Evolutionary conservation across 2,888 invertebrate genomes (phyloP), one percentile per base, ranked within the genome.

Genomic region (Biston stratarius): DNA sequence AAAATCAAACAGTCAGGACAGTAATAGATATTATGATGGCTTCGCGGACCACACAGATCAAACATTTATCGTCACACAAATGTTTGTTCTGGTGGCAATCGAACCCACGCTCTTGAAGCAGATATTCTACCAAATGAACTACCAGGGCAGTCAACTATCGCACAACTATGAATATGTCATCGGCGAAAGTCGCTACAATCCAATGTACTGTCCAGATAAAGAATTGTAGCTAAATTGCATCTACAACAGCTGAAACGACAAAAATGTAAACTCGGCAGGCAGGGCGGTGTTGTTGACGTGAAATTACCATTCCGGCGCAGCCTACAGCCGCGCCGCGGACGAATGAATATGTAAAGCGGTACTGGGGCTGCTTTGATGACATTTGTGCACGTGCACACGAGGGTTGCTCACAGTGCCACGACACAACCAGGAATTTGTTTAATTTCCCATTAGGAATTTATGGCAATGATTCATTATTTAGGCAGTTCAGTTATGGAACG

Each of bases 321-420:
- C 86, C 89, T 85, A 87, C 74, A 72, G 69, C 67, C 67, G 72
- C 62, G 71, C 47, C 67, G 66, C 86, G 83, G 84, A 82, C 85
- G 85, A 85, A 91, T 92, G 88, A 91, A 91, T 91, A 91, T 91
- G 89, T 90, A 90, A 87, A 84, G 78, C 78, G 81, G 83, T 85
- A 87, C 88, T 85, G 83, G 82, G 85, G 83, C 82, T 82, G 84
- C 80, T 85, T 85, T 85, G 83, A 87, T 85, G 83, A 83, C 83
- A 84, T 83, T 79, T 69, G 72, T 67, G 62, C 71, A 64, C 55
- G 56, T 47, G 52, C 47, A 63, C 55, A 58, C 47, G 45, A 56
- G 51, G 40, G 24, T 57, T 53, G 34, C 52, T 47, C 71, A 71
- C 75, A 74, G 70, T 69, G 70, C 69, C 70, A 68, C 69, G 63